These are phyloP conservation scores for Falco naumanni DNA, from an alignment of 2,797 vertebrate genomes.

Conservation along the genomic window DNA sequence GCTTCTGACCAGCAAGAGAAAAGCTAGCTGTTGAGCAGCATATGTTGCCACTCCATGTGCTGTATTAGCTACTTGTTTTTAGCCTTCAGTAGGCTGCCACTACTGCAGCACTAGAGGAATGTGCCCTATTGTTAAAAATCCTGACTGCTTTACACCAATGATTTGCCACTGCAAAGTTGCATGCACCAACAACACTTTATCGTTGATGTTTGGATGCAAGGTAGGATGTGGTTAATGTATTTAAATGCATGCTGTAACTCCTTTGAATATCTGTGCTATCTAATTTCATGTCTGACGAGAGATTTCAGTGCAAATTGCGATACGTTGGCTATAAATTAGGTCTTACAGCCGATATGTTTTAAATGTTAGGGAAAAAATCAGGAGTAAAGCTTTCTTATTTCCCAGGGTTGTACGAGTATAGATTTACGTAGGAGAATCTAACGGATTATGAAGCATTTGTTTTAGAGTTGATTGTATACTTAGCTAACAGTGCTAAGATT, in stretches of 20 bases:
- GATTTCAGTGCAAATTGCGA: constrained; percentile 35
- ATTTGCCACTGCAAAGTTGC: constrained; percentile 98
- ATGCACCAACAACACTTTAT: constrained; percentile 93
- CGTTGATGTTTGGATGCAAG: constrained; percentile 98
- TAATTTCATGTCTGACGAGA: constrained; percentile 49
- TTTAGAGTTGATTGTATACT: constrained; percentile 45
- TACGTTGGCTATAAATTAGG: background rate
- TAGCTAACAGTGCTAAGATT: constrained; percentile 48
- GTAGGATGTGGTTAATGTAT: constrained; percentile 81
- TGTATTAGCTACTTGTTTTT: constrained; percentile 65
- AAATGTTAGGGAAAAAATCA: background rate
- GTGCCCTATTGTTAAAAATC: constrained; percentile 89
- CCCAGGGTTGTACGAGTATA: background rate
- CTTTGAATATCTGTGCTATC: constrained; percentile 51
- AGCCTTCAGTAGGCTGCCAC: constrained; percentile 77
- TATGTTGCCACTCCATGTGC: constrained; percentile 77
- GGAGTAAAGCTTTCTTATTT: constrained; percentile 32
- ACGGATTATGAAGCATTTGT: constrained; percentile 42
- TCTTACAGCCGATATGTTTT: background rate
- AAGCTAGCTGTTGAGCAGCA: constrained; percentile 71
- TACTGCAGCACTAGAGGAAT: constrained; percentile 83
- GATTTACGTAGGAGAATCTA: constrained; percentile 35
- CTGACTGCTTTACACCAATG: constrained; percentile 88
- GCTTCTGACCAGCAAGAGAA: constrained; percentile 64
- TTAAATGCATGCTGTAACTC: constrained; percentile 60